These are phyloP conservation scores for Geotrypetes seraphini DNA, from an alignment of 2,797 vertebrate species.

Conservation along the genomic window DNA sequence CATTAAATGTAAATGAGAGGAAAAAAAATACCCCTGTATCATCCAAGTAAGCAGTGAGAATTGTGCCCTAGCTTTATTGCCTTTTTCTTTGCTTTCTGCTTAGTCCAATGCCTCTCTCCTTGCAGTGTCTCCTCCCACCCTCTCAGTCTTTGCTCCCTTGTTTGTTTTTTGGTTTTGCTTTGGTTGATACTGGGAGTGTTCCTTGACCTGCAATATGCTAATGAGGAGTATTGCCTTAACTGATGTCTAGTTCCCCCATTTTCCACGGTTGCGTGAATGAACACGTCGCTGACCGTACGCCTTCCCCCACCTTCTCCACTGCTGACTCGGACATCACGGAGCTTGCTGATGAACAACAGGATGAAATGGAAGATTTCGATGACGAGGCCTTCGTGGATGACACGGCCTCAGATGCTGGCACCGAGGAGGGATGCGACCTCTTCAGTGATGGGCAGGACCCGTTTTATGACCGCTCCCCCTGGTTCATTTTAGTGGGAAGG, in stretches of 20 bases:
- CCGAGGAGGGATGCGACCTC: constrained; percentile 94
- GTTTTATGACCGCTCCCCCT: constrained; percentile 98
- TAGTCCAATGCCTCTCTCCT: constrained; percentile 4
- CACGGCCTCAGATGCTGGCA: constrained; percentile 91
- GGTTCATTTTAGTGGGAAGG: constrained; percentile 99
- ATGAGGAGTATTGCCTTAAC: constrained; percentile 43
- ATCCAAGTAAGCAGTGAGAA: too few relatives aligned
- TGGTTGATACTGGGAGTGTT: constrained; percentile 26
- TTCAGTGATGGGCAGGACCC: constrained; percentile 97
- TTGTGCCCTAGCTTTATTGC: too few relatives aligned
- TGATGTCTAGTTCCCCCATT: constrained; percentile 84
- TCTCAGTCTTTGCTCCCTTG: constrained; percentile 15
- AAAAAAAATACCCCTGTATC: too few relatives aligned
- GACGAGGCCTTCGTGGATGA: constrained; percentile 97
- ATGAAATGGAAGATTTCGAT: constrained; percentile 93
- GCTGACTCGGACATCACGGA: constrained; percentile 97
- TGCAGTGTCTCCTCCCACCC: neutral
- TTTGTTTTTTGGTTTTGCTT: constrained; percentile 17
- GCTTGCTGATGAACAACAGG: constrained; percentile 93
- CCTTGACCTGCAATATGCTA: constrained; percentile 26
- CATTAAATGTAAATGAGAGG: too few relatives aligned
- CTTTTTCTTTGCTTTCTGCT: constrained; percentile 26
- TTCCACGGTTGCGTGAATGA: constrained; percentile 98
- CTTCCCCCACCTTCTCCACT: constrained; percentile 96
- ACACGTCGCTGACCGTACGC: constrained; percentile 90